Conservation (phyloP, 2,113 vertebrate genomes). For the Coryphaenoides rupestris region DNA sequence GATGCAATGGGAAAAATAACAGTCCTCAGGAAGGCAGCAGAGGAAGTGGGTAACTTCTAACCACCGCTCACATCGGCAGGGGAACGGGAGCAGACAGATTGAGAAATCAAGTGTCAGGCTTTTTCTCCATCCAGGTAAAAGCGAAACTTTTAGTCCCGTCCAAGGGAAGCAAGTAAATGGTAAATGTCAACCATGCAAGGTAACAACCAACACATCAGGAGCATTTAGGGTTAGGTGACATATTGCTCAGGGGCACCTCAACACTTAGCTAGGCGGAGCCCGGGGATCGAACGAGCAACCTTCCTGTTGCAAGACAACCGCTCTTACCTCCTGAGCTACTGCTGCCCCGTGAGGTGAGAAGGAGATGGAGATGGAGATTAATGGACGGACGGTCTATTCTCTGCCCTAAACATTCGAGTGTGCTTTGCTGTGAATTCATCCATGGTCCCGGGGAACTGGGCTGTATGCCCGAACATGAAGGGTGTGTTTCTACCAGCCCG, state of each 20-base stretch:
- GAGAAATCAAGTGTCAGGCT: background rate
- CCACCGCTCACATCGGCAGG: no score
- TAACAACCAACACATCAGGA: no score
- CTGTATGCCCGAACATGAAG: background rate
- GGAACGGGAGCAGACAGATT: background rate
- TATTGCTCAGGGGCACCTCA: no score
- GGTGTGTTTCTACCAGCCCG: background rate
- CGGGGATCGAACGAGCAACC: no score
- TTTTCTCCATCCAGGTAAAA: background rate
- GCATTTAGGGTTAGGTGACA: no score
- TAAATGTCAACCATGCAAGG: no score
- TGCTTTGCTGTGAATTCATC: constrained; percentile 16
- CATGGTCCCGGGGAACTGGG: background rate
- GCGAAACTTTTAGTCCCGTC: background rate
- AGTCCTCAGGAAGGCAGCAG: background rate
- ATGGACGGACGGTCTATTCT: background rate
- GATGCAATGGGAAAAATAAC: background rate
- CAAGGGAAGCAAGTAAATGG: background rate
- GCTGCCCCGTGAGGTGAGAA: background rate
- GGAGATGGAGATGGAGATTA: background rate
- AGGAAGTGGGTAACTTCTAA: background rate
- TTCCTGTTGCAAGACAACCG: no score
- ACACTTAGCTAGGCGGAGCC: no score
- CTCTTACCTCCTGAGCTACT: no score
- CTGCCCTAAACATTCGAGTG: background rate